Conservation (phyloP, 2,113 vertebrate genomes). For the Bubo bubo region DNA sequence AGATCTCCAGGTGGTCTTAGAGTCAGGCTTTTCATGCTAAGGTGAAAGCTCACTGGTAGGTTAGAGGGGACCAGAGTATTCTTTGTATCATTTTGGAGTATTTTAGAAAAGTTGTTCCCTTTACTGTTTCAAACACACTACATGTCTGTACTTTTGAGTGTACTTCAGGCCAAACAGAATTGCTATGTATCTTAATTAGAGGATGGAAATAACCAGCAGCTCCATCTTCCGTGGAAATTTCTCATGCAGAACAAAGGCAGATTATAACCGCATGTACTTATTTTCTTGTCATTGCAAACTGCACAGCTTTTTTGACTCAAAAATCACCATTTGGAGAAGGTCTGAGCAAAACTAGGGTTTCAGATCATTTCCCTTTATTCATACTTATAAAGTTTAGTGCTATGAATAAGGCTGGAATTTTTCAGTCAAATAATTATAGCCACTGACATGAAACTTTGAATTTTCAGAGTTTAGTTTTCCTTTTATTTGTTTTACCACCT, state of each 20-base stretch:
- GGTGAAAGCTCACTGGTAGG: not conserved
- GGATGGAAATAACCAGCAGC: not conserved
- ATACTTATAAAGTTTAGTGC: not conserved
- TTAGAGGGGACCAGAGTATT: not conserved
- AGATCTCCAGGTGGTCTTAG: not conserved
- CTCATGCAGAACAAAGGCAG: slow-evolving; percentile 8
- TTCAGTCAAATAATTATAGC: not conserved
- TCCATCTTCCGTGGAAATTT: not conserved
- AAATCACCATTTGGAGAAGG: not conserved
- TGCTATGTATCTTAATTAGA: slow-evolving; percentile 29
- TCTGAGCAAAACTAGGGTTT: not conserved
- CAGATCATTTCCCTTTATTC: not conserved
- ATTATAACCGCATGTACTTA: not conserved
- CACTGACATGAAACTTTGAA: not conserved
- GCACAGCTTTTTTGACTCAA: not conserved
- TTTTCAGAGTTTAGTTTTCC: not conserved
- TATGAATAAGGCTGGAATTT: not conserved
- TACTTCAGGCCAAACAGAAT: not conserved
- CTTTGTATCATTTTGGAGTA: not conserved
- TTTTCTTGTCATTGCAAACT: slow-evolving; percentile 9
- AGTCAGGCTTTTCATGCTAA: not conserved
- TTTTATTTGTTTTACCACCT: not conserved
- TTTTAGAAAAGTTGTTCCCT: not conserved
- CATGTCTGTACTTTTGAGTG: not conserved
- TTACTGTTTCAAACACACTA: not conserved